Base-by-base conservation (phyloP, 1,140 invertebrate genomes). In the Leptinotarsa lineolata region DNA sequence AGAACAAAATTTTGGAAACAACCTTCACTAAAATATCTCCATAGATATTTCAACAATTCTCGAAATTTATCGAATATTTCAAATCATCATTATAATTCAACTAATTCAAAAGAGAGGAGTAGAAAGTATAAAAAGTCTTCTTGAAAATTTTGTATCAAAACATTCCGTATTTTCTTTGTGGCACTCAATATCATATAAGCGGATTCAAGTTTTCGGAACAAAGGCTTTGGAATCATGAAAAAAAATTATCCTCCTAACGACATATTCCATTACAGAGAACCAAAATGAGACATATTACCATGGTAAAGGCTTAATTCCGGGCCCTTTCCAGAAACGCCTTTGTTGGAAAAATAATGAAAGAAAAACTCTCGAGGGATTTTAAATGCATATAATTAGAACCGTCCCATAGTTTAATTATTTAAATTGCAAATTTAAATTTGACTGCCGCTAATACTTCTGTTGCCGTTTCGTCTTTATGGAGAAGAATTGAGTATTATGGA, bases 311-410 rank as follows among this genome's bases (percentile, higher is more conserved):
- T 54, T 63, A 24, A 20, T 15, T 67, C 15, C 16, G 65, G 16
- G n/a, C 39, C 65, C n/a, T 18, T 67, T 18, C 15, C 30, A 16
- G 5, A 30, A 16, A 67, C 39, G 65, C 65, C 65, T 67, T 67
- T 67, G 65, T 18, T 44, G 48, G 65, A 44, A 59, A 72, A 70
- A 74, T 74, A 74, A 74, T 74, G 73, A 70, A 74, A 74, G 73
- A 74, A 74, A 74, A 74, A 74, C 70, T 68, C 73, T 71, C 65
- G 22, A 69, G 70, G 73, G 63, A 74, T 68, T 74, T 74, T 72
- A 72, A 72, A 74, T 74, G 73, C 73, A 74, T 72, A 74, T 66
- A 74, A 74, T 74, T 74, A 74, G 69, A 67, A 54, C 69, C 69
- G 70, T 72, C 70, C 48, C 68, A 68, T 66, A 63, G 73, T 74